Evolutionary conservation across 1,140 invertebrate genomes (phyloP).

Genomic region (Hylaeus volcanicus): DNA sequence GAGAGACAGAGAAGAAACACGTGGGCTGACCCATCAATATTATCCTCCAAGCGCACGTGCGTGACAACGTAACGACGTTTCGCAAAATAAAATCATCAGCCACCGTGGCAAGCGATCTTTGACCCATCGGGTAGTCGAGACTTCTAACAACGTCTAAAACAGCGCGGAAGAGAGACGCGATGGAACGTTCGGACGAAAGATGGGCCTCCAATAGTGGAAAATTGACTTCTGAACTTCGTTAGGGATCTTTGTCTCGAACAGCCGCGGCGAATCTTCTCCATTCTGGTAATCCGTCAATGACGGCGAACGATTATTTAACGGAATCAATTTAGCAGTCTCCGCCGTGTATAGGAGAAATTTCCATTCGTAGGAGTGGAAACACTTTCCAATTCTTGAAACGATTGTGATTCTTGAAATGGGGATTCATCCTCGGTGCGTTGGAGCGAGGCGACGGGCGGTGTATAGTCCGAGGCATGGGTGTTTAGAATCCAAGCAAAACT

Average conservation of each 20-base stretch:
- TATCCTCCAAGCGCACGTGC: not conserved
- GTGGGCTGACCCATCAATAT: not conserved
- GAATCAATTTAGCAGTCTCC: not conserved
- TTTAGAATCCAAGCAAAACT: no score
- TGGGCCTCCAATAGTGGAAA: not conserved
- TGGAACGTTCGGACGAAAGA: not conserved
- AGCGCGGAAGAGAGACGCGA: not conserved
- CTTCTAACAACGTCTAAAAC: not conserved
- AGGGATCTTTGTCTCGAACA: not conserved
- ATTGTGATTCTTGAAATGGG: not conserved
- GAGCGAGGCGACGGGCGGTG: not conserved
- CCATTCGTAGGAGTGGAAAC: not conserved
- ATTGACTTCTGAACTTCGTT: constrained; percentile 10
- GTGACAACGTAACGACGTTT: not conserved
- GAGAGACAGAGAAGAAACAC: not conserved
- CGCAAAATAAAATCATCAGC: constrained; percentile 2
- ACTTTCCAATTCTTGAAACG: not conserved
- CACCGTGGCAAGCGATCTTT: not conserved
- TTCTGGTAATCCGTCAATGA: not conserved
- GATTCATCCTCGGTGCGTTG: not conserved
- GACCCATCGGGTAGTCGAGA: not conserved
- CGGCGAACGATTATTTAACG: not conserved
- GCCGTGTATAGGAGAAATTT: not conserved
- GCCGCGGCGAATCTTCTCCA: not conserved
- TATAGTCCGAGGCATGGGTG: no score